Percentiles rank a stretch among this genome's conserved stretches.
Evolutionary conservation across 2,113 vertebrate species (phyloP).

Genomic region (Donacobius atricapilla): DNA sequence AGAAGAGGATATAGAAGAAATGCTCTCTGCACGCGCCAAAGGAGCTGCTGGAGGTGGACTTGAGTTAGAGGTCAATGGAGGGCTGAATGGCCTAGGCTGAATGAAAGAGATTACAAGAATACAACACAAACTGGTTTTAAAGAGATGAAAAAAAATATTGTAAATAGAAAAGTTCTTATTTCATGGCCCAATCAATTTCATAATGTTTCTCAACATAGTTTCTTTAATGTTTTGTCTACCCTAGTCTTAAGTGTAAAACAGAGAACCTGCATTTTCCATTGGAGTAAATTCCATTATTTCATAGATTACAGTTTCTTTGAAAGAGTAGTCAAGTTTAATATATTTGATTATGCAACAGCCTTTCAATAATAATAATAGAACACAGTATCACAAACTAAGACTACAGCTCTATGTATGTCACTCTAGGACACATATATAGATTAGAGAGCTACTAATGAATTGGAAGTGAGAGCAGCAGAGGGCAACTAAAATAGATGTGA

Average conservation of each 20-base stretch:
- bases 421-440: no score
- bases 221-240: not conserved
- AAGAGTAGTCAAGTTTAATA: not conserved
- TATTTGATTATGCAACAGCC: not conserved
- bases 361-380: not conserved
- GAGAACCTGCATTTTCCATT: not conserved
- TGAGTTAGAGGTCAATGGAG: slow-evolving; percentile 81
- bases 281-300: not conserved
- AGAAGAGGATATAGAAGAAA: slow-evolving; percentile 94
- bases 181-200: not conserved
- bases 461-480: not conserved
- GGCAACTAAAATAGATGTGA: not conserved
- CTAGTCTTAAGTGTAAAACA: not conserved
- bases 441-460: not conserved
- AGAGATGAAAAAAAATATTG: not conserved
- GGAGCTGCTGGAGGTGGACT: slow-evolving; percentile 89
- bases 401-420: not conserved
- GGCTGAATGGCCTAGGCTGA: slow-evolving; percentile 92
- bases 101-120: slow-evolving; percentile 34
- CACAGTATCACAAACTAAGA: not conserved
- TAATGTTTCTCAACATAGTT: not conserved
- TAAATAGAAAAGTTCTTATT: not conserved
- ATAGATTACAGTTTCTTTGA: not conserved
- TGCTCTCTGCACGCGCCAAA: slow-evolving; percentile 92
- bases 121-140: not conserved